Evolutionary conservation across 2,888 invertebrate species (phyloP).

Genomic region (Xanthorhoe spadicearia): DNA sequence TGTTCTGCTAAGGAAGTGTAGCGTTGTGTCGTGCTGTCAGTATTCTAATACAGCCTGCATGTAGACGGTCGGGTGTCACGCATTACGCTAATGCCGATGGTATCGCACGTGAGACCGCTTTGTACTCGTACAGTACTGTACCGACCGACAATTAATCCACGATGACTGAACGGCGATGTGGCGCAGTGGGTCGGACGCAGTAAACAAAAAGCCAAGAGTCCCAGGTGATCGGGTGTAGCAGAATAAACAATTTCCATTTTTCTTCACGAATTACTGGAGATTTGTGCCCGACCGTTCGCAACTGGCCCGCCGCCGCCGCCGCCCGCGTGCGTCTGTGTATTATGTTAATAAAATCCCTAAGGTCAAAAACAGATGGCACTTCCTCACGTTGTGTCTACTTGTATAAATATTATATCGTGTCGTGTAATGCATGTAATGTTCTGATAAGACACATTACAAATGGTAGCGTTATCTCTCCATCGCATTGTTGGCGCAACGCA

Average conservation of each 20-base stretch:
- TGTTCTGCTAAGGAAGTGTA: not conserved
- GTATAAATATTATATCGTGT: too few relatives aligned
- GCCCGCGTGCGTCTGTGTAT: too few relatives aligned
- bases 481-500: slow-evolving; percentile 12
- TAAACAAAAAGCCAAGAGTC: not conserved
- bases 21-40: not conserved
- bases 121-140: not conserved
- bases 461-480: slow-evolving; percentile 18
- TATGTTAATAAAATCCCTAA: too few relatives aligned
- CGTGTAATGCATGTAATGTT: slow-evolving; percentile 6
- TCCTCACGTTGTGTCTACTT: not conserved
- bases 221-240: not conserved
- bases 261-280: too few relatives aligned
- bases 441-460: slow-evolving; percentile 16
- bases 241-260: too few relatives aligned
- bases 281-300: too few relatives aligned
- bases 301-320: too few relatives aligned
- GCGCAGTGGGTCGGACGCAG: not conserved
- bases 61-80: slow-evolving; percentile 8
- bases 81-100: slow-evolving; percentile 23
- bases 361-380: not conserved
- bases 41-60: not conserved
- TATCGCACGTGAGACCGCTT: slow-evolving; percentile 23
- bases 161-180: not conserved
- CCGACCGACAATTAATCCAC: not conserved